Evolutionary conservation across 2,797 vertebrate genomes (phyloP), one percentile per base, ranked within the genome.

Genomic region (Chromobotia macracanthus): DNA sequence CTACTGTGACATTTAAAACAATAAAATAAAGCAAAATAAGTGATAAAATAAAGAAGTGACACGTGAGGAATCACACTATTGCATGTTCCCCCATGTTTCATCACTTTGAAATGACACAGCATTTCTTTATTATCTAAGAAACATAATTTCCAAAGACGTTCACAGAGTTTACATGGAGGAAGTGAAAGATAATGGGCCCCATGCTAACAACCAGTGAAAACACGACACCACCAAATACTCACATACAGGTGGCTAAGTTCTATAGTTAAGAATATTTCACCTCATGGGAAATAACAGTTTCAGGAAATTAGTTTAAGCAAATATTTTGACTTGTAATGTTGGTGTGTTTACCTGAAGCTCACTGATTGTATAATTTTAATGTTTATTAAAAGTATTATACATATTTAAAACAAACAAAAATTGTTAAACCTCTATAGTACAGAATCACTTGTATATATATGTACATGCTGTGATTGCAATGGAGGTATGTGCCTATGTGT

Each of bases 121-220:
- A 76, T 65, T 41, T 61, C 76, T 77, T 55, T 50, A 38, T 69
- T 64, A 31, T 31, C 64, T 50, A 64, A 64, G 38, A 44, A 66
- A 75, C 19, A 55, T 13, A 15, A 31, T 7, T 79, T 82, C 31
- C 48, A 51, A 71, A 82, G 58, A 35, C 70, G 81, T 71, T 84
- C 80, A 83, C 31, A 5, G 64, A 79, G 76, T 81, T 82, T 81
- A 81, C 67, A 63, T 18, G 23, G 81, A 65, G 81, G 86, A 87
- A 87, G 80, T 84, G 84, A 87, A 87, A 85, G 82, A 63, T 53
- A 69, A 50, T 11, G 48, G 21, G 63, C 50, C 31, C 18, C 50
- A 66, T 5, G 21, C 18, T 74, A 31, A 41, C 66, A 76, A 67
- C 63, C 35, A 66, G 7, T 48, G 9, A 66, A 75, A 61, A 18